phyloP scores from a whole-genome alignment of 92 coral and sea anemone species.

The Montipora capitata region DNA sequence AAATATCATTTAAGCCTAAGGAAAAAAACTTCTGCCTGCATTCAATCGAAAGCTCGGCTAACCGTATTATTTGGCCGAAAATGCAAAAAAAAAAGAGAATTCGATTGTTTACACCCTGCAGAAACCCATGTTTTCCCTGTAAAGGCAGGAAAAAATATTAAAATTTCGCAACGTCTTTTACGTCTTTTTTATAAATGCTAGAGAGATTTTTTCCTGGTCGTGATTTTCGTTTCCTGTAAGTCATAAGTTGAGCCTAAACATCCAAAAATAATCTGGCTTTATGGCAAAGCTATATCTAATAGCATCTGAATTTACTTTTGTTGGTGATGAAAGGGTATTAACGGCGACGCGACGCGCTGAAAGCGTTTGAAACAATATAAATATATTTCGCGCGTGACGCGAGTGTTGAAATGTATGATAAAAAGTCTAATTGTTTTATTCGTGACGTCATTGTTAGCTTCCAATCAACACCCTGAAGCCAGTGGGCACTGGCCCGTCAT shows the following conservation, averaged over 20 bases:
- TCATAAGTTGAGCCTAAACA: neutral
- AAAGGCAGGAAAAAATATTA: conserved; percentile 15
- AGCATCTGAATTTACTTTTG: conserved; percentile 16
- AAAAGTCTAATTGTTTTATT: conserved; percentile 55
- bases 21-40: conserved; percentile 2
- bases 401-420: conserved; percentile 34
- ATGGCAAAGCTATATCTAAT: neutral
- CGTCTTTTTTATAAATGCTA: too few relatives aligned
- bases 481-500: conserved; percentile 90
- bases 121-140: conserved; percentile 5
- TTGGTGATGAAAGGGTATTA: neutral
- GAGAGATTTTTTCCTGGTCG: neutral
- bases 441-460: conserved; percentile 82
- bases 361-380: conserved; percentile 38
- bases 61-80: neutral
- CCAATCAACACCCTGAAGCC: conserved; percentile 96
- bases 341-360: conserved; percentile 84
- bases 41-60: neutral
- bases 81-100: neutral
- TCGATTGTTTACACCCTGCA: neutral
- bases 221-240: neutral
- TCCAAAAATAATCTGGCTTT: neutral
- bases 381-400: conserved; percentile 83
- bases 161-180: neutral
- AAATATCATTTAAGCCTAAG: conserved; percentile 1